phyloP scores from a whole-genome alignment of 2,113 vertebrate genomes.

The Entelurus aequoreus region DNA sequence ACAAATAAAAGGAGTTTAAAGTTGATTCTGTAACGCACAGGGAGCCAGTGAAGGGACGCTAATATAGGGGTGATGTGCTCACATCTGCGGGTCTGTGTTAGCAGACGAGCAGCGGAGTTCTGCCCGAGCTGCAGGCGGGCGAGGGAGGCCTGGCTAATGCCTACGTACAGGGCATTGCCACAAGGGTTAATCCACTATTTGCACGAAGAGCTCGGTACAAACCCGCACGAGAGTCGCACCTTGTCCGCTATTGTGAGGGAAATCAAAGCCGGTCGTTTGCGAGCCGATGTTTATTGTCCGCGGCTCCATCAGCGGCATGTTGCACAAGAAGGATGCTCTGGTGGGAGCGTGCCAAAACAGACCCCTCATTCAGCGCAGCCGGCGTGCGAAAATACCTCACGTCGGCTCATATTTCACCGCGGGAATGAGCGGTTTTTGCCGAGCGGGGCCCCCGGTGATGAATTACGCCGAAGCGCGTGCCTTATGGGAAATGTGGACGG shows the following conservation, averaged over 20 bases:
- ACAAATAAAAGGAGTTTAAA: too few species aligned
- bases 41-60: too few species aligned
- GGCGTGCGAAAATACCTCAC: slow-evolving; percentile 61
- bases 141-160: too few species aligned
- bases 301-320: slow-evolving; percentile 64
- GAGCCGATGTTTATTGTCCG: slow-evolving; percentile 64
- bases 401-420: slow-evolving; percentile 68
- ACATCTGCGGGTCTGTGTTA: too few species aligned
- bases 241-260: slow-evolving; percentile 39
- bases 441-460: slow-evolving; percentile 64
- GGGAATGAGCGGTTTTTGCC: slow-evolving; percentile 60
- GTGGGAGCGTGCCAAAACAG: slow-evolving; percentile 69
- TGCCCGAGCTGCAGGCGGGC: too few species aligned
- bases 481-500: slow-evolving; percentile 73
- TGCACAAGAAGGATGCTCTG: slow-evolving; percentile 55
- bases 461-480: slow-evolving; percentile 66
- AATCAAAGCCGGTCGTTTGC: slow-evolving; percentile 61
- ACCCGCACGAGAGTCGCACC: slow-evolving; percentile 12
- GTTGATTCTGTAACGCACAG: too few species aligned
- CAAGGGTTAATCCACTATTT: slow-evolving; percentile 64
- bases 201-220: slow-evolving; percentile 79
- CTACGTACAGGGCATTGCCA: too few species aligned
- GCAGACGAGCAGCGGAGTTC: too few species aligned
- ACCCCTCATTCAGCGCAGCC: slow-evolving; percentile 58
- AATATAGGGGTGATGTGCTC: too few species aligned